A percentile compares a stretch with the other conserved stretches of the same genome.
Conservation (phyloP, 2,797 vertebrate species). For the Kryptopterus vitreolus region DNA sequence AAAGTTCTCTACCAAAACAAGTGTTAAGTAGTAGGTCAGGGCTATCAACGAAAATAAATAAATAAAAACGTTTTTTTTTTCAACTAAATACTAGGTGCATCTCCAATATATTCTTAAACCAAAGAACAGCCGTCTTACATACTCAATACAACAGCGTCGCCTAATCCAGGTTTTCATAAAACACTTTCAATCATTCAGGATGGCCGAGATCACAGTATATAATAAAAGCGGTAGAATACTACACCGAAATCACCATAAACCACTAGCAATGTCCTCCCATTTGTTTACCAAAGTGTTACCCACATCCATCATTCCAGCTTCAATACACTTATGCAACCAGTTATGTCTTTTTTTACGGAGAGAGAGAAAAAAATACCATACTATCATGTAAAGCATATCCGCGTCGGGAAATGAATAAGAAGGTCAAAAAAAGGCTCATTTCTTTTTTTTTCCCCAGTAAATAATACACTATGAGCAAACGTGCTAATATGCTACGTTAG, state of each 20-base stretch:
- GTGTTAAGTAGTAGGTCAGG: conserved; percentile 27
- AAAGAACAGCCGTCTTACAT: neutral
- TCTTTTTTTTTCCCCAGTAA: neutral
- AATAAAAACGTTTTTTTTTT: neutral
- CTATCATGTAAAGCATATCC: neutral
- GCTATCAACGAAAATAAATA: neutral
- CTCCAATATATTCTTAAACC: neutral
- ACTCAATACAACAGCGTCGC: neutral
- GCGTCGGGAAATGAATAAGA: neutral
- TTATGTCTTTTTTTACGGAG: neutral
- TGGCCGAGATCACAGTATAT: neutral
- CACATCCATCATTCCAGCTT: neutral
- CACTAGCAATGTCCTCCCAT: neutral
- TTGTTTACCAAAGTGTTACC: neutral
- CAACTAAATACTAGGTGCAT: neutral
- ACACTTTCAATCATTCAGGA: neutral
- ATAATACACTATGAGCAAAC: conserved; percentile 2
- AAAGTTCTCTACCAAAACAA: conserved; percentile 39
- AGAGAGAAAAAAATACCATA: neutral
- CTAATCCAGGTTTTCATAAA: neutral
- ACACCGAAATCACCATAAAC: neutral
- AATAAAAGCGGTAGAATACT: neutral
- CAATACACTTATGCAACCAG: conserved; percentile 8
- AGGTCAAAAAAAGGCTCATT: neutral
- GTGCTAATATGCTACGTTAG: conserved; percentile 35